Evolutionary conservation across 2,888 invertebrate species (phyloP), one percentile per base, ranked within the genome.

Genomic region (Leptinotarsa rubiginosa): DNA sequence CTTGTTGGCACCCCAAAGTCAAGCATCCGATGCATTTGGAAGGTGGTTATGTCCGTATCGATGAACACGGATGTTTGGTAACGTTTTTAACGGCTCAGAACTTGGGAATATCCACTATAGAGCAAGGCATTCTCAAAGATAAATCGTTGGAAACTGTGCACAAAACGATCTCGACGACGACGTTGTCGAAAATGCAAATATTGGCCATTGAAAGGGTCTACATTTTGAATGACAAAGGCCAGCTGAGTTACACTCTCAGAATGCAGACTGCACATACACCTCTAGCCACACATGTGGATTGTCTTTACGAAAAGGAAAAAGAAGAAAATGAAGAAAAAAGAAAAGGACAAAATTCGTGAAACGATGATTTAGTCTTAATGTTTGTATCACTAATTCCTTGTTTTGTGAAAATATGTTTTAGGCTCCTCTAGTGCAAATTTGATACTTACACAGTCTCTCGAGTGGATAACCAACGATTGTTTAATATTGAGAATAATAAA

Each of bases 11-110:
- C 79, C 89, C 91, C 0, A 88, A 88, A 47, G 90, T 88, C 49
- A 88, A 89, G 47, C 88, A 85, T 3, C 91, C 91, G 0, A 91
- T 92, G 91, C 92, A 93, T 81, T 88, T 90, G 69, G 93, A 93
- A 83, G 85, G 89, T 54, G 93, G 93, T 0, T 92, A 91, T 82
- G 83, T 93, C 7, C 89, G 91, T 68, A 89, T 92, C 65, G 89
- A 75, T 22, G 75, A 91, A 62, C 74, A 75, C 49, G 91, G 91
- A 0, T 89, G 88, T 20, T 2, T n/a, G n/a, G 52, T 52, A 13
- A 20, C 25, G 15, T 52, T 72, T 15, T 18, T 72, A 13, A 68
- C 67, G 1, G 31, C 68, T 20, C 68, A 68, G 31, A 68, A 62
- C 50, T 67, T 72, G 13, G 72, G 72, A 31, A 68, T 72, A 31